Evolutionary conservation across 2,888 invertebrate species (phyloP), one percentile per base, ranked within the genome.

Genomic region (Sesia bembeciformis): DNA sequence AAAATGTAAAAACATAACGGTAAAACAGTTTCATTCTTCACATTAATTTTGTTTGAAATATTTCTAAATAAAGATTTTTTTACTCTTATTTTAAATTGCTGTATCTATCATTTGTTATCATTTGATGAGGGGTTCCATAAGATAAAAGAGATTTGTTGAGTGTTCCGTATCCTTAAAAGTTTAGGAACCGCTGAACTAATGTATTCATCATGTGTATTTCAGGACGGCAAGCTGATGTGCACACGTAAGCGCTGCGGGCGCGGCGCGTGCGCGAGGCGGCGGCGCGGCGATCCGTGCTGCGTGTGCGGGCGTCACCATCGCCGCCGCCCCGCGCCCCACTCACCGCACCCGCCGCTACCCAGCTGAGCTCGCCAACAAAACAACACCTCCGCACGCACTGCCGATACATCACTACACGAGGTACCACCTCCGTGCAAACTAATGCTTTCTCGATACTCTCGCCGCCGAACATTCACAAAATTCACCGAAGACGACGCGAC

Each of bases 211-310:
- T 46, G 5, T 46, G 4, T 46, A 23, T 43, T 46, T 8, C 82
- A 97, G 96, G 95, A 96, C 74, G 95, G 96, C 54, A 93, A 92
- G 68, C 93, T 94, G 57, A 93, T 92, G 57, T 97, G 97, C 79
- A 93, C 94, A 62, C 91, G 96, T 60, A 95, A 95, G 72, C 92
- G 93, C n/a, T 95, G 96, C 80, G 92, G 93, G n/a, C 91, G 93
- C 57, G 91, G 92, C 46, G 91, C 93, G 59, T 95, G 95, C 80
- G 92, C 76, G 66, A 76, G 79, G 59, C 83, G 82, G 63, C 81
- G 84, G 67, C 86, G 85, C 65, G 82, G 82, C 58, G 92, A 92
- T 78, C 91, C 91, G 62, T 92, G 92, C 80, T 93, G 93, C 79
- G 87, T 88, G 59, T 92, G 93, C 77, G 71, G 90, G 71, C 86